Conservation (phyloP, 2,113 vertebrate species). For the Varanus komodoensis region DNA sequence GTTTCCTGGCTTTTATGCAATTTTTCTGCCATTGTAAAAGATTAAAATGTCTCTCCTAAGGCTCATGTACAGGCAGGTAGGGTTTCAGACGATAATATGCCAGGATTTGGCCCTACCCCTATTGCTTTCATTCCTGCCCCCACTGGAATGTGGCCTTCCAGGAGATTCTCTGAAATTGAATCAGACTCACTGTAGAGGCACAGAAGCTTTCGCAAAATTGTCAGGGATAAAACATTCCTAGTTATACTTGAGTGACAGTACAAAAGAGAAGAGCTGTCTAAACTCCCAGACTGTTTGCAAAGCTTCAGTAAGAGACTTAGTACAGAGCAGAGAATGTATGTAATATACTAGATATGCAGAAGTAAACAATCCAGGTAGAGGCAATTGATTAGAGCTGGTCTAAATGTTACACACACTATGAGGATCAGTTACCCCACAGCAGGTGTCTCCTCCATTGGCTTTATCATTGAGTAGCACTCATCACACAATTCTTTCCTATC, state of each 20-base stretch:
- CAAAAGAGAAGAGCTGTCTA: not conserved
- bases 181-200: not conserved
- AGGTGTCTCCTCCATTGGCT: not conserved
- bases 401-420: not conserved
- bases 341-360: not conserved
- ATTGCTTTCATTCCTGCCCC: no score
- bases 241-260: not conserved
- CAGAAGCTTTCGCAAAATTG: not conserved
- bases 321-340: no score
- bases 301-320: no score
- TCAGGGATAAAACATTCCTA: not conserved
- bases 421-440: not conserved
- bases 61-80: no score
- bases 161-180: no score
- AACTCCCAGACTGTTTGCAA: no score
- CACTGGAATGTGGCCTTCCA: no score
- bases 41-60: no score
- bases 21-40: no score
- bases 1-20: no score
- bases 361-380: not conserved
- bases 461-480: not conserved
- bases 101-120: no score
- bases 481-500: not conserved
- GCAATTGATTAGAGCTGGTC: not conserved
- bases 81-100: no score